phyloP scores from a whole-genome alignment of 2,888 invertebrate genomes.

The Synanthedon vespiformis region DNA sequence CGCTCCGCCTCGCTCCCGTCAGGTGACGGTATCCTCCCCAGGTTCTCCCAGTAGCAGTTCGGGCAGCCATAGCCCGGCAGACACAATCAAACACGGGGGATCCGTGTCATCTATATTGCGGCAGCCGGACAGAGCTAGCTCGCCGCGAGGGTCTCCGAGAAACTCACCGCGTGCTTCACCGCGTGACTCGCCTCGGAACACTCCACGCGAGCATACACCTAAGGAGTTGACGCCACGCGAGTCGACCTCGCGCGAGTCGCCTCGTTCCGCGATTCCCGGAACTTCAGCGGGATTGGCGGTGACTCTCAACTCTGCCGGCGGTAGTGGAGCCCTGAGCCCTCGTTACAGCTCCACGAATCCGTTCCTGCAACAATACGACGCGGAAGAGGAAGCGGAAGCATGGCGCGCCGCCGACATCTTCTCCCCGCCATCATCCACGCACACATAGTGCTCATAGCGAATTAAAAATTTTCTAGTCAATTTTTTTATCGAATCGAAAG shows the following conservation, averaged over 20 bases:
- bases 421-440: constrained; percentile 51
- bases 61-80: constrained; percentile 84
- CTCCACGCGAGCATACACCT: constrained; percentile 48
- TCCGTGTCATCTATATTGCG: constrained; percentile 60
- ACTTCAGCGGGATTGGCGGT: constrained; percentile 74
- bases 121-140: constrained; percentile 48
- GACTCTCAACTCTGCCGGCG: constrained; percentile 56
- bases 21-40: constrained; percentile 74
- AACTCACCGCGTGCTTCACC: constrained; percentile 30
- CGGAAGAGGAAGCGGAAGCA: constrained; percentile 61
- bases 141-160: constrained; percentile 49
- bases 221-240: constrained; percentile 45
- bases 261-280: constrained; percentile 62
- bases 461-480: constrained; percentile 68
- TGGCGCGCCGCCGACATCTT: constrained; percentile 62
- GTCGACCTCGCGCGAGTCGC: constrained; percentile 42
- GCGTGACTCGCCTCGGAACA: constrained; percentile 20
- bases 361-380: constrained; percentile 70
- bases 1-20: constrained; percentile 63
- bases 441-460: constrained; percentile 62
- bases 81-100: constrained; percentile 76
- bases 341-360: constrained; percentile 71
- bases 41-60: constrained; percentile 90
- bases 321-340: constrained; percentile 19
- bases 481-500: constrained; percentile 63